Base-by-base conservation (phyloP, 2,113 vertebrate species). In the Tragelaphus imberbis region DNA sequence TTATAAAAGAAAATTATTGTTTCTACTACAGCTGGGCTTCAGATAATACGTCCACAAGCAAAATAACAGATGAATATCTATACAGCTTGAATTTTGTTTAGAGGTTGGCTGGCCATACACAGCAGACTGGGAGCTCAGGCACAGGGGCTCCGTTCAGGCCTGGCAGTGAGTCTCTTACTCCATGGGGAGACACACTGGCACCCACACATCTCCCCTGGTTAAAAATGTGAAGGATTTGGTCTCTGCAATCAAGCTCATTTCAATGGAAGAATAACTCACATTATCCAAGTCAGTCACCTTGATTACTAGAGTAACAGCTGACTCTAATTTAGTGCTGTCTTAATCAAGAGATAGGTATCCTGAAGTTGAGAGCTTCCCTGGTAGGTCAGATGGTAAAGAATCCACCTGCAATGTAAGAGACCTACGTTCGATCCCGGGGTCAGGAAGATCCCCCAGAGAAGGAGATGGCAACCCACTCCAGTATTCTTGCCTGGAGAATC, bases 181-280 rank as follows among this genome's bases (percentile, higher is more conserved):
- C 10, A 9, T 23, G 1, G 0, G 5, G 28, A 47, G 55, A 56
- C 49, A 3, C 8, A 19, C 47, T 9, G 33, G 59, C 17, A 23
- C 33, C 56, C 25, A 36, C 33, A 63, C 14, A 58, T 33, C 15
- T 53, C 19, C 51, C 13, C 14, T 17, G 25, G 2, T 91, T 81
- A 90, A 95, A 96, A 58, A 28, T 53, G 75, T 7, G 27, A 91
- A 55, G 55, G 8, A 91, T 49, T 36, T 65, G n/a, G 14, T 79
- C 19, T 96, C 93, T 95, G 21, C 51, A 93, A 56, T 28, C 90
- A 93, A 84, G 15, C 30, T 53, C 21, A 61, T 51, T 53, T n/a
- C 44, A 40, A 5, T 8, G 28, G n/a, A 56, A 36, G 36, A 36
- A 79, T 13, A 49, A 71, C 63, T 30, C 49, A 79, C 13, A 58